A percentile compares a stretch with the other conserved stretches of the same genome.
Evolutionary conservation across 64 coral and sea anemone species (phyloP).

Genomic region (Actinia equina): DNA sequence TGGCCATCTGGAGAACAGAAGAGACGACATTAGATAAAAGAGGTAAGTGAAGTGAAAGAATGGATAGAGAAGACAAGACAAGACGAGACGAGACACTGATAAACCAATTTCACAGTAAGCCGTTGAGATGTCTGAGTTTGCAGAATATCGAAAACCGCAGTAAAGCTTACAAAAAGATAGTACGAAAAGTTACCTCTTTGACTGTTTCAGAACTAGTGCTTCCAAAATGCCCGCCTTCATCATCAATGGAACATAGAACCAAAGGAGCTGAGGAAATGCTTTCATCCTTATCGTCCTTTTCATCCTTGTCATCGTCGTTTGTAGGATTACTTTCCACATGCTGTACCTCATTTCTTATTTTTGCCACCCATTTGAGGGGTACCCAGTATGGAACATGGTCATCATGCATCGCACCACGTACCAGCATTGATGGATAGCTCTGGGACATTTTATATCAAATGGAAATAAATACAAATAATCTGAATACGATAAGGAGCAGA

Average conservation of each 20-base stretch:
- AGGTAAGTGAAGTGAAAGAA: neutral
- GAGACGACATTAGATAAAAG: neutral
- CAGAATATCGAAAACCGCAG: too few species aligned
- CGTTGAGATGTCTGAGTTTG: too few species aligned
- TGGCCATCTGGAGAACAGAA: slow-evolving; percentile 21
- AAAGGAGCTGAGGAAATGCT: neutral
- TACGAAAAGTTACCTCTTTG: neutral
- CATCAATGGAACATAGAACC: slow-evolving; percentile 36
- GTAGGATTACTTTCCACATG: neutral
- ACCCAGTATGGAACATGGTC: slow-evolving; percentile 89
- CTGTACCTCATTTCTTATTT: slow-evolving; percentile 48
- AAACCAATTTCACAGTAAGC: too few species aligned
- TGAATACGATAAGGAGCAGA: neutral
- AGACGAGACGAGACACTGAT: too few species aligned
- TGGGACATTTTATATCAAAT: neutral
- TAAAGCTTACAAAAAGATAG: neutral
- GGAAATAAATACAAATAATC: too few species aligned
- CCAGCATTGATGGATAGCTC: slow-evolving; percentile 78
- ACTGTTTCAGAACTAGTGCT: slow-evolving; percentile 2
- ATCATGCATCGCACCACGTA: slow-evolving; percentile 71
- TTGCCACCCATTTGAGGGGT: slow-evolving; percentile 83
- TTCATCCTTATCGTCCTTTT: neutral
- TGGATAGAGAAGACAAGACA: neutral
- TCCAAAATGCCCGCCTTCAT: slow-evolving; percentile 44
- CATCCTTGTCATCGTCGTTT: neutral